Evolutionary conservation across 2,113 vertebrate species (phyloP).

Genomic region (mouse (Mus musculus)): GRCm39 chr1:169297501-169298000

Average conservation of each 20-base stretch:
- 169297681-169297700: not conserved
- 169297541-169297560: not conserved
- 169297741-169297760: not conserved
- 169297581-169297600: not conserved
- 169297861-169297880: not conserved
- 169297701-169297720: not conserved
- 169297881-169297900: not conserved
- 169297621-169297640: not conserved
- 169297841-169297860: not conserved
- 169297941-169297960: not conserved
- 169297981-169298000: constrained; percentile 8
- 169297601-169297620: not conserved
- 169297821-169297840: not conserved
- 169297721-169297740: not conserved
- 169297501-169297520: not conserved
- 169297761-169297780: not conserved
- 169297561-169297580: not conserved
- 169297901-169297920: not conserved
- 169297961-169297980: not conserved
- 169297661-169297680: not conserved
- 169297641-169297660: not conserved
- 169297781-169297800: not conserved
- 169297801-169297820: not conserved
- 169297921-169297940: not conserved
- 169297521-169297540: not conserved